Evolutionary conservation across 2,113 vertebrate genomes (phyloP), one percentile per base, ranked within the genome.

Genomic region (Nibea albiflora): DNA sequence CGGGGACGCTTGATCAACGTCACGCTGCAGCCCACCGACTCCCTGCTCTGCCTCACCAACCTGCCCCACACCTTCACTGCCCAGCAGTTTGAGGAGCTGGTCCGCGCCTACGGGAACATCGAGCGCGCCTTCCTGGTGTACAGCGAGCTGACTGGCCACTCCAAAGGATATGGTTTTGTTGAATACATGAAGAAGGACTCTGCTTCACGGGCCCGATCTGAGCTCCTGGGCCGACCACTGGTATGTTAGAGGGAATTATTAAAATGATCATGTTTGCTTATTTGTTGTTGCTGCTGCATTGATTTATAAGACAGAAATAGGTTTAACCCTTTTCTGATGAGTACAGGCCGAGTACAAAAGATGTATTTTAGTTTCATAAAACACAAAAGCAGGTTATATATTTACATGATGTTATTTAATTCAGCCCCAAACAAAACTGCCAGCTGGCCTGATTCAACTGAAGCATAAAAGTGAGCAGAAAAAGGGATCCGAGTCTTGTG

Each of bases 181-280:
- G 98, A 99, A 31, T 99, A 99, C 88, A 99, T 99, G 98, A 99
- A 99, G 93, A 99, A 99, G 92, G 98, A 99, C 94, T 98, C 97
- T 0, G 98, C 98, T 44, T 97, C 98, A 0, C 95, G 97, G 86
- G 98, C 98, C 28, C 95, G 98, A 10, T 94, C 97, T 52, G 97
- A 99, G 77, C 96, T 99, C 2, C 91, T 99, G 86, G 98, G 98
- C 28, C 97, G 96, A 24, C 95, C 94, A 12, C 65, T 92, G 91
- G 93, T 94, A 86, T 4, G 91, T 90, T 47, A 24, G 6, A 75
- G n/a, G n/a, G 1, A 22, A 49, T 26, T 61, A 12, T 73, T 54
- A 6, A 11, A 42, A 52, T 14, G 2, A 75, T 67, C 20, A 16
- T 26, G 20, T 42, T 26, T 65, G 11, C 57, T 57, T 26, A 31